phyloP scores from a whole-genome alignment of 2,113 vertebrate species.

The Rutilus rutilus region DNA sequence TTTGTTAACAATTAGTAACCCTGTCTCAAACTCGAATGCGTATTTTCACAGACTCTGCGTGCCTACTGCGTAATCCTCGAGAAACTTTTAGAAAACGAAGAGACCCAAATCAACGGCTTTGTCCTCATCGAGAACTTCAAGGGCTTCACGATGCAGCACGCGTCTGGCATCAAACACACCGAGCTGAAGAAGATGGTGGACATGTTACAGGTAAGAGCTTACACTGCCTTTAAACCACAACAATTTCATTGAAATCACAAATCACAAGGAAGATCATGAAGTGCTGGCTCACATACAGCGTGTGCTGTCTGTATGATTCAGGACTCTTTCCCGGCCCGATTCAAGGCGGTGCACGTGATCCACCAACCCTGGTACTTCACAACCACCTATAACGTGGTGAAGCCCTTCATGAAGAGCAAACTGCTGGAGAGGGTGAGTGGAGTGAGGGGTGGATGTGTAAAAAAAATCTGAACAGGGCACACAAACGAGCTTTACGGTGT shows the following conservation, averaged over 20 bases:
- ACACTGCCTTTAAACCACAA: background rate
- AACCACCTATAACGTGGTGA: constrained; percentile 95
- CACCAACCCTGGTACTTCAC: constrained; percentile 99
- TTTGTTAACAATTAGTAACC: background rate
- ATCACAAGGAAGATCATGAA: no score
- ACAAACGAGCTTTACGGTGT: no score
- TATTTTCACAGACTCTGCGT: constrained; percentile 83
- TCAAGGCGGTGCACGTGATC: constrained; percentile 95
- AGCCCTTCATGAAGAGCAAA: constrained; percentile 96
- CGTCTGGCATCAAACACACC: constrained; percentile 87
- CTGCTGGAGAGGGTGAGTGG: constrained; percentile 89
- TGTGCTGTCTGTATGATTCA: constrained; percentile 60
- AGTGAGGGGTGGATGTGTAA: no score
- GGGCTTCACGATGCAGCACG: constrained; percentile 98
- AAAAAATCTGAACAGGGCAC: background rate
- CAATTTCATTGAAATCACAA: background rate
- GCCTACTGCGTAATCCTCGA: constrained; percentile 97
- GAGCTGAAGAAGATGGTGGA: constrained; percentile 99
- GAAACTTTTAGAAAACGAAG: constrained; percentile 93
- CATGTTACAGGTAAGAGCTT: constrained; percentile 90
- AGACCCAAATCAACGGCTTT: constrained; percentile 97
- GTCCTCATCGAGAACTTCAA: constrained; percentile 97
- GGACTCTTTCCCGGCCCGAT: constrained; percentile 97
- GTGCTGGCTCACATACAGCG: background rate
- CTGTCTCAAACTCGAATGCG: background rate